Conservation (phyloP, 1,140 invertebrate genomes). For the Aphis craccivora region DNA sequence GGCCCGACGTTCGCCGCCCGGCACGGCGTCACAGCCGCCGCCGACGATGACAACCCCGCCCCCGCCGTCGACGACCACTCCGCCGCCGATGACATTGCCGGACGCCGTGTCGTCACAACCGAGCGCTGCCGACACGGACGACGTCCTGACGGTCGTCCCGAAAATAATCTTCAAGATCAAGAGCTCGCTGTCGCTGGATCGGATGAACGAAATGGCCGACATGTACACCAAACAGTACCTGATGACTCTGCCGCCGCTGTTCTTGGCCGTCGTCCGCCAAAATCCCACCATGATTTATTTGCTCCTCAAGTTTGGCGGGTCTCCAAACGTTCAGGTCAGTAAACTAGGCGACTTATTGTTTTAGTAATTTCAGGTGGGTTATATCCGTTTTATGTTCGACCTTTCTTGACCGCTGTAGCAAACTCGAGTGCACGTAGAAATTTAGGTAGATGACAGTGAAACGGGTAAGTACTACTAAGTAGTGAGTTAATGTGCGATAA, state of each 20-base stretch:
- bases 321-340: constrained; percentile 66
- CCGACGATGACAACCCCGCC: no score
- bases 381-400: no score
- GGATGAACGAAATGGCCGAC: constrained; percentile 63
- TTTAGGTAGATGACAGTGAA: background rate
- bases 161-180: constrained; percentile 62
- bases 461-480: background rate
- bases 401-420: background rate
- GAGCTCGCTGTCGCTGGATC: constrained; percentile 61
- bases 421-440: background rate
- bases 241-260: constrained; percentile 68
- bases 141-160: constrained; percentile 59
- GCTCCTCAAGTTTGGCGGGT: constrained; percentile 68
- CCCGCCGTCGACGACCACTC: no score
- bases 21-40: background rate
- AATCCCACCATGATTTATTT: constrained; percentile 67
- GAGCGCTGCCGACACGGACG: constrained; percentile 56
- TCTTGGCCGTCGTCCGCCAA: constrained; percentile 67
- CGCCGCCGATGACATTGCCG: background rate
- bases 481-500: background rate
- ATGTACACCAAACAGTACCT: constrained; percentile 66
- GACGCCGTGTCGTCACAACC: constrained; percentile 56
- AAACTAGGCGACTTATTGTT: background rate
- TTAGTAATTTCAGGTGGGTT: background rate
- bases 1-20: no score